Base-by-base conservation (phyloP, 2,113 vertebrate species). In the Barbus barbus region DNA sequence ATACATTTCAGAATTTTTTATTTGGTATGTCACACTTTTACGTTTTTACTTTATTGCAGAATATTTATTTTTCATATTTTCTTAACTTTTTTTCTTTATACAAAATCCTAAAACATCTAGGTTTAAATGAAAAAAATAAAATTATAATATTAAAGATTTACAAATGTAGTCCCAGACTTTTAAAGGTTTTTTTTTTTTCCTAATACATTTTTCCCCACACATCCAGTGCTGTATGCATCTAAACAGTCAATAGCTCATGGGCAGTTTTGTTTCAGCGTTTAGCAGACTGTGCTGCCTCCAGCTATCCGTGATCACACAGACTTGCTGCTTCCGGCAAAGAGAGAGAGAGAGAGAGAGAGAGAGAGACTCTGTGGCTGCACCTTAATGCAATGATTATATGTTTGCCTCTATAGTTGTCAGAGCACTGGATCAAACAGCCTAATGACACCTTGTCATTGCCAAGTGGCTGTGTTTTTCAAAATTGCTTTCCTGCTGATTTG, bases 361-460 rank as follows among this genome's bases (percentile, higher is more conserved):
- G 38, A 41, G 38, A 41, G 41, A 93, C 84, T 87, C 92, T 92
- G 92, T 93, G 91, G 88, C 93, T 94, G 94, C 93, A 95, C 95
- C 95, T 96, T 99, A 98, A 98, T 97, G 95, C 94, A 95, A 96
- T 99, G 97, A 99, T 98, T 97, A 96, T 94, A 98, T 94, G 96
- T 96, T 99, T 96, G 95, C 92, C 90, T 90, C 94, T 88, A 94
- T 93, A 94, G 96, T 96, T 98, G 97, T 97, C 96, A 95, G 96
- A 94, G 93, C 95, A 95, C 93, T 93, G 95, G 95, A 96, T 97
- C 94, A 95, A 94, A 95, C 92, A 91, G 94, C 94, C 89, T 97
- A 97, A 99, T 98, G 96, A 96, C 97, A 97, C 95, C 96, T 96
- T 97, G 96, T 97, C 97, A 95, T 93, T 90, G 89, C 91, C 94